Conservation (phyloP, 1,140 invertebrate genomes). For the Coenobita brevimanus region DNA sequence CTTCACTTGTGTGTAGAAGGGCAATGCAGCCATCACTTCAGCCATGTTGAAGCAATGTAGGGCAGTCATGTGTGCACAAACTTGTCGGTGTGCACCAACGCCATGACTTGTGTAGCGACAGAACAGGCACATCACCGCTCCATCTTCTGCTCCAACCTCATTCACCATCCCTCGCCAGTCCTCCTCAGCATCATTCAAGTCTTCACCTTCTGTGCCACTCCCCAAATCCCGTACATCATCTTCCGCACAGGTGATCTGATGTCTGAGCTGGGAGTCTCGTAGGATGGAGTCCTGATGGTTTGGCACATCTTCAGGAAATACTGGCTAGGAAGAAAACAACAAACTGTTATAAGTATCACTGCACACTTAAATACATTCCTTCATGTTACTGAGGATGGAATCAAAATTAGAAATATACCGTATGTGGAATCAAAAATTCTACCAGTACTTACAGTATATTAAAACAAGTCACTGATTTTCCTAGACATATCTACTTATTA, state of each 20-base stretch:
- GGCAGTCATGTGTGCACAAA: conserved; percentile 50
- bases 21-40: conserved; percentile 39
- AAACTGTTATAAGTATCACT: too few species aligned
- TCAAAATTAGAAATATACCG: too few species aligned
- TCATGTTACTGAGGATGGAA: too few species aligned
- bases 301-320: conserved; percentile 40
- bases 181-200: too few species aligned
- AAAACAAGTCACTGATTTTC: too few species aligned
- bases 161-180: background rate
- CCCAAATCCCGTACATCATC: background rate
- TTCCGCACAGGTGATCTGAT: conserved; percentile 62
- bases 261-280: conserved; percentile 70
- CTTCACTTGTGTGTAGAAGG: conserved; percentile 79
- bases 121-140: conserved; percentile 54
- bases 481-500: too few species aligned
- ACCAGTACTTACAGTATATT: too few species aligned
- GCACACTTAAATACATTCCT: too few species aligned
- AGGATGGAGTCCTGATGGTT: conserved; percentile 30
- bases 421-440: too few species aligned
- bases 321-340: background rate
- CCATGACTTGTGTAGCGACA: conserved; percentile 51
- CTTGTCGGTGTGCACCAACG: conserved; percentile 26
- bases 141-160: conserved; percentile 8
- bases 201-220: too few species aligned
- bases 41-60: conserved; percentile 61